Evolutionary conservation across 1,140 invertebrate species (phyloP).

Genomic region (Rhyzopertha dominica): DNA sequence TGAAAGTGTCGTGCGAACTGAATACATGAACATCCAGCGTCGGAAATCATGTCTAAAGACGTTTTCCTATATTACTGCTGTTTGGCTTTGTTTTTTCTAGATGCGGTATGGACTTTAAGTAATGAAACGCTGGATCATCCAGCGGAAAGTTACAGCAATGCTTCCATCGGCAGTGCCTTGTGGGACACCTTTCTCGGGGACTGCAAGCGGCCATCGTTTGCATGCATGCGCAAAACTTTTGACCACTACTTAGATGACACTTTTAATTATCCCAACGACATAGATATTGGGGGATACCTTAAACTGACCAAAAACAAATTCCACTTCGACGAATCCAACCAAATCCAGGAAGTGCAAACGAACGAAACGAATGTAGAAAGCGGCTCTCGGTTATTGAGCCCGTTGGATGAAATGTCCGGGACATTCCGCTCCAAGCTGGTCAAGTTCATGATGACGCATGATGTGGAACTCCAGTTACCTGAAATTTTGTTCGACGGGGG

Average conservation of each 20-base stretch:
- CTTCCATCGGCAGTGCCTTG: constrained; percentile 57
- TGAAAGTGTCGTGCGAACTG: background rate
- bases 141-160: constrained; percentile 18
- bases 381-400: too few relatives aligned
- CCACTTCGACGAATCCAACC: constrained; percentile 51
- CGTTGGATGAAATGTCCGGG: constrained; percentile 66
- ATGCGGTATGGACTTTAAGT: background rate
- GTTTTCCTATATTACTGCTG: background rate
- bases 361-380: constrained; percentile 44
- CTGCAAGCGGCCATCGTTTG: constrained; percentile 60
- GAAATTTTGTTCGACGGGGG: constrained; percentile 65
- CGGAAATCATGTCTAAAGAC: constrained; percentile 9
- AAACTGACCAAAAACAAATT: constrained; percentile 63
- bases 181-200: constrained; percentile 67
- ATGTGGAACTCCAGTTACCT: constrained; percentile 65
- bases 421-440: constrained; percentile 62
- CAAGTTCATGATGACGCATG: constrained; percentile 69
- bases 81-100: constrained; percentile 6
- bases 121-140: too few relatives aligned
- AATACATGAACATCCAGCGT: constrained; percentile 1
- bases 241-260: constrained; percentile 62
- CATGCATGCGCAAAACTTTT: constrained; percentile 71
- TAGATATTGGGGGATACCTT: constrained; percentile 64
- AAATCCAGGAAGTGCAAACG: constrained; percentile 45
- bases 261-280: constrained; percentile 58